Conservation (phyloP, 2,888 invertebrate genomes). For the Agriopis marginaria region DNA sequence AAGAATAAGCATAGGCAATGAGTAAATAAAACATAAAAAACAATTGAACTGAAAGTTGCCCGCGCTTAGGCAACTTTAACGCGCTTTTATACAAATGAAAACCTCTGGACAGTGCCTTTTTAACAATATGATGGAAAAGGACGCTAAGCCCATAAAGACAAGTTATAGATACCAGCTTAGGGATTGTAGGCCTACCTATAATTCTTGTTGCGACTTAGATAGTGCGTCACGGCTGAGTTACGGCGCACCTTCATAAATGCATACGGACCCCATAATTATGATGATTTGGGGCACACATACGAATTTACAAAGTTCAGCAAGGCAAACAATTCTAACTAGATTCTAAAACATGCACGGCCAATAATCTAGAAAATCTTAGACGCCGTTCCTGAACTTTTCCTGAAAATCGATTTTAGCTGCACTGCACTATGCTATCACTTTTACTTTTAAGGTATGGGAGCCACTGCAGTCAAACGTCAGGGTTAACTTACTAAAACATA, state of each 20-base stretch:
- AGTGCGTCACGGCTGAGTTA: neutral
- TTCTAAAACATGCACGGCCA: neutral
- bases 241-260: neutral
- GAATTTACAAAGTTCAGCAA: neutral
- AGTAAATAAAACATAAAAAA: no score
- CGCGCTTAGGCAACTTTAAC: no score
- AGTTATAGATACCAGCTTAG: neutral
- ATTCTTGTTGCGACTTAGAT: neutral
- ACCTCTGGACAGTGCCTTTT: no score
- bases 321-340: neutral
- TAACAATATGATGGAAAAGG: no score
- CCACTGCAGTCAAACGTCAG: neutral
- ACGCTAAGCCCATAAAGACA: no score
- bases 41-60: no score
- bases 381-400: neutral
- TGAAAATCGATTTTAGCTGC: conserved; percentile 6
- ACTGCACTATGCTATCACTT: neutral
- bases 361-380: neutral
- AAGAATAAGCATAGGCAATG: no score
- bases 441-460: neutral
- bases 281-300: no score
- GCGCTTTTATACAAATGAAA: no score
- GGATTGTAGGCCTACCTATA: neutral
- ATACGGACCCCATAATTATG: no score
- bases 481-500: neutral